phyloP scores from a whole-genome alignment of 2,113 vertebrate genomes.

The Diglossa brunneiventris region DNA sequence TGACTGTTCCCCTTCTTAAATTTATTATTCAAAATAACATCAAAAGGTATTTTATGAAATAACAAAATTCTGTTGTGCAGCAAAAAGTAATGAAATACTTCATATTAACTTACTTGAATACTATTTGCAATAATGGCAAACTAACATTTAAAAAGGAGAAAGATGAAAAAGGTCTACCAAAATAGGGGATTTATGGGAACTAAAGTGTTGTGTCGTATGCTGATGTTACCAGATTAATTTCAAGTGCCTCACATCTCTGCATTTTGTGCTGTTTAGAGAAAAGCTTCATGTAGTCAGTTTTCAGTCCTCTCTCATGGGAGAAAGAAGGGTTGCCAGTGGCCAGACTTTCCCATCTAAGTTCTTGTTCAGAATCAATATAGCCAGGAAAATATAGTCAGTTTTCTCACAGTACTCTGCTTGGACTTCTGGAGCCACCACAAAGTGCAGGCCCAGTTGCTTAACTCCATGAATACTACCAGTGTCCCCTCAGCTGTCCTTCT shows the following conservation, averaged over 20 bases:
- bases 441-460: fast-evolving
- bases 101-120: not conserved
- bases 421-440: not conserved
- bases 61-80: not conserved
- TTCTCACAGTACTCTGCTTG: not conserved
- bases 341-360: not conserved
- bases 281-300: not conserved
- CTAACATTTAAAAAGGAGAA: not conserved
- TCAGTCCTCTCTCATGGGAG: not conserved
- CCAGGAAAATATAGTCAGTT: not conserved
- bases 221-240: not conserved
- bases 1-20: not conserved
- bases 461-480: fast-evolving
- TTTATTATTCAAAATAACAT: not conserved
- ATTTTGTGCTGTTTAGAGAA: not conserved
- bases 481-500: not conserved
- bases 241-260: not conserved
- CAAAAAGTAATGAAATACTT: not conserved
- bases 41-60: not conserved
- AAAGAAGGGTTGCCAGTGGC: not conserved
- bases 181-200: not conserved
- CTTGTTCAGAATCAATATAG: not conserved
- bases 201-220: not conserved
- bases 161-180: not conserved
- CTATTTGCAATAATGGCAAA: not conserved